Evolutionary conservation across 2,113 vertebrate genomes (phyloP), one percentile per base, ranked within the genome.

Genomic region (Callionymus lyra): DNA sequence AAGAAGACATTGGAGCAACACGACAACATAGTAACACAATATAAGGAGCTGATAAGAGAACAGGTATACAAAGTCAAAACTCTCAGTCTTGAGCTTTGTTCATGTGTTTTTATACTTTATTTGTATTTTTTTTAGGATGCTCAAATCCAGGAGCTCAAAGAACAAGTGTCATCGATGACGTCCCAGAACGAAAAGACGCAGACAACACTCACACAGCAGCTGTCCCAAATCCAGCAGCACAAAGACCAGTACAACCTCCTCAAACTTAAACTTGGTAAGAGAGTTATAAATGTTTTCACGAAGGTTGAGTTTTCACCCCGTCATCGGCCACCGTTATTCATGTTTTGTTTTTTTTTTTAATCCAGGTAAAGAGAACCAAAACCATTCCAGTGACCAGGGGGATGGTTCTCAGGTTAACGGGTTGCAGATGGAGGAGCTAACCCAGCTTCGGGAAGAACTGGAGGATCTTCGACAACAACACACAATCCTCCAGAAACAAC

Each of bases 241-340:
- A 98, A 94, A 65, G 95, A 99, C 72, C 95, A 98, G 18, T 97
- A 97, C 61, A 98, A 96, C 73, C 86, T 98, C 63, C 90, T 98
- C 39, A 98, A 98, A 80, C 82, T 96, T 6, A 96, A 95, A 59
- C 70, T 97, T 56, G 94, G 95, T 97, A 76, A 6, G 61, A 49
- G 19, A 12, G n/a, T 9, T 31, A 15, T 12, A 11, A 5, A 1
- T 12, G 4, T 27, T 4, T 4, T 27, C 21, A 27, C 8, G 21
- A 27, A 27, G 4, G 4, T 8, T 27, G 21, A 5, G 21, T 27
- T 27, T 27, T 27, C 8, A 4, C 8, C 8, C 21, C 8, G 21
- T 27, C 8, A 27, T 5, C 21, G 4, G 8, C 4, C 21, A n/a
- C 21, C 8, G 21, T 39, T 17, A 4, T 2, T 39, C 16, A 3